Evolutionary conservation across 2,888 invertebrate genomes (phyloP).

Genomic region (Microchrysa polita): DNA sequence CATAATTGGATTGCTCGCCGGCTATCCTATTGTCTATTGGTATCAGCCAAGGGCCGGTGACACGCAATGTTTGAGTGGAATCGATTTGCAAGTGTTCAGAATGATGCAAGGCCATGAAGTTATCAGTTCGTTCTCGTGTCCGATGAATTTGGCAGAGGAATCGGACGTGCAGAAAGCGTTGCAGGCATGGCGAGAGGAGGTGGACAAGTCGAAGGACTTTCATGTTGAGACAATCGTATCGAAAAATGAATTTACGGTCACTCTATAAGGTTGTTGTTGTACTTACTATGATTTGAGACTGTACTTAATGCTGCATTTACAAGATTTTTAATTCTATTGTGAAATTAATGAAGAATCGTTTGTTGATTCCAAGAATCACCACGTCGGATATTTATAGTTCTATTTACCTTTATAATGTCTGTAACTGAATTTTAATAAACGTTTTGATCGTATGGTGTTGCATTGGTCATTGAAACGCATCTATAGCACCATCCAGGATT

Average conservation of each 20-base stretch:
- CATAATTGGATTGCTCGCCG: constrained; percentile 57
- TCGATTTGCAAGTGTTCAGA: constrained; percentile 45
- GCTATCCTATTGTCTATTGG: constrained; percentile 59
- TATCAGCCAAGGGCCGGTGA: constrained; percentile 48
- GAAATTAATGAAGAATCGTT: no score
- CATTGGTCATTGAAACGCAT: no score
- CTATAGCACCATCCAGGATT: no score
- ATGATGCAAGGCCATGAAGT: constrained; percentile 37
- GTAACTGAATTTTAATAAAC: no score
- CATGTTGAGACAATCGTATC: constrained; percentile 32
- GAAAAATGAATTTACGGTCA: constrained; percentile 43
- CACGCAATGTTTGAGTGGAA: constrained; percentile 46
- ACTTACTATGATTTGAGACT: background rate
- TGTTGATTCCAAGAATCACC: no score
- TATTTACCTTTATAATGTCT: no score
- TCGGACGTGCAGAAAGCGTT: constrained; percentile 34
- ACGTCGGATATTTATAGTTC: no score
- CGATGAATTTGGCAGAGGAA: constrained; percentile 38
- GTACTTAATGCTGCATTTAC: no score
- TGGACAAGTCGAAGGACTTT: constrained; percentile 36
- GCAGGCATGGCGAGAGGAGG: constrained; percentile 33
- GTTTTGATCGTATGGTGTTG: no score
- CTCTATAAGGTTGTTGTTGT: constrained; percentile 22
- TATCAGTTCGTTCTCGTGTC: constrained; percentile 49
- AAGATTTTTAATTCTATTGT: no score